Evolutionary conservation across 2,888 invertebrate species (phyloP).

Genomic region (Heliconius sara): DNA sequence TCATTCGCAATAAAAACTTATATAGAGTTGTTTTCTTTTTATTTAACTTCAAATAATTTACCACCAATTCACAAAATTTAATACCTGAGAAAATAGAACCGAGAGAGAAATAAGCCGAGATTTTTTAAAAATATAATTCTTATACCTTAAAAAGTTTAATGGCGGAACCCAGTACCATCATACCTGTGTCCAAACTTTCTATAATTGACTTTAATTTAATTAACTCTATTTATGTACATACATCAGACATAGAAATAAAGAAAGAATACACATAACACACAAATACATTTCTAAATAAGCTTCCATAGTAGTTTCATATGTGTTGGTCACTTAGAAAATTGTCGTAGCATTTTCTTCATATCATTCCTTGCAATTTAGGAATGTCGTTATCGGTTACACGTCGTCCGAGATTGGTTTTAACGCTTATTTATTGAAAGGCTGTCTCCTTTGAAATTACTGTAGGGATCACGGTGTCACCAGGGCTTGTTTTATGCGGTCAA

Average conservation of each 20-base stretch:
- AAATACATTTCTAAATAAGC: neutral
- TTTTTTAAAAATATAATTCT: too few relatives aligned
- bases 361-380: conserved; percentile 59
- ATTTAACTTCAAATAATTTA: too few relatives aligned
- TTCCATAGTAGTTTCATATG: neutral
- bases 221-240: too few relatives aligned
- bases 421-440: conserved; percentile 81
- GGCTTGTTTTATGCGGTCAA: conserved; percentile 64
- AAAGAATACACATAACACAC: neutral
- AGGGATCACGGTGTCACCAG: conserved; percentile 76
- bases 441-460: conserved; percentile 69
- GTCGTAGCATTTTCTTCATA: conserved; percentile 49
- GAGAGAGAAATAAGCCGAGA: too few relatives aligned
- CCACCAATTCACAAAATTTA: too few relatives aligned
- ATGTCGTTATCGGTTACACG: conserved; percentile 65
- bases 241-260: neutral
- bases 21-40: too few relatives aligned
- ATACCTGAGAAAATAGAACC: too few relatives aligned
- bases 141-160: too few relatives aligned
- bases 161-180: too few relatives aligned
- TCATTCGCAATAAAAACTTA: too few relatives aligned
- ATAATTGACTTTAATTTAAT: too few relatives aligned
- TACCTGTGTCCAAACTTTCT: too few relatives aligned
- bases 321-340: conserved; percentile 45
- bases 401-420: conserved; percentile 67